Percentiles rank a stretch among this genome's conserved stretches.
Evolutionary conservation across 2,888 invertebrate genomes (phyloP).

Genomic region (Eurytoma adleriae): DNA sequence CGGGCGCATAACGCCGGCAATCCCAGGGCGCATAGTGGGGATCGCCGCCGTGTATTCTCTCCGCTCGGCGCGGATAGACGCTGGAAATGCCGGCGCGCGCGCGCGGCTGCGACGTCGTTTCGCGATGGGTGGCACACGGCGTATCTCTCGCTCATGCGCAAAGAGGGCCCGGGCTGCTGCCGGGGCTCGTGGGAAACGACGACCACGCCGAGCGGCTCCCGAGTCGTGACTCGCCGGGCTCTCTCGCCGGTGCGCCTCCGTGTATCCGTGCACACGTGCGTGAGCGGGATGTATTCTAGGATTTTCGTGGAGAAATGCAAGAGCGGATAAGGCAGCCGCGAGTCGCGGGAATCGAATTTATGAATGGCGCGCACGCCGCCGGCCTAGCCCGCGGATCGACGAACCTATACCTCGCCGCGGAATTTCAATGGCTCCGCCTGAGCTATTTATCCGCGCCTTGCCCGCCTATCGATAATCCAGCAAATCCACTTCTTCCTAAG

Average conservation of each 20-base stretch:
- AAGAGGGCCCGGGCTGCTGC: conserved; percentile 20
- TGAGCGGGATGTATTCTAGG: not conserved
- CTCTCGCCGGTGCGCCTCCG: not conserved
- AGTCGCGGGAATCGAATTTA: conserved; percentile 14
- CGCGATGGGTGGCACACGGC: conserved; percentile 56
- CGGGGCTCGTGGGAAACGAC: conserved; percentile 49
- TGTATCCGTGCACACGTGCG: not conserved
- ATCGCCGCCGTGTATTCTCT: conserved; percentile 4
- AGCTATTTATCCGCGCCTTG: too few species aligned
- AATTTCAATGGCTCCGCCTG: not conserved
- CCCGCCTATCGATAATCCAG: too few species aligned
- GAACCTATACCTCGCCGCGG: not conserved
- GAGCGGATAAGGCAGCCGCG: not conserved
- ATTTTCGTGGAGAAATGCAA: conserved; percentile 28
- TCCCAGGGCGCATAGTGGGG: too few species aligned
- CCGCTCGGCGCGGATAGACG: conserved; percentile 8
- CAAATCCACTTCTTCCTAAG: too few species aligned
- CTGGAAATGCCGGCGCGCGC: not conserved
- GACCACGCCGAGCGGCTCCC: conserved; percentile 19
- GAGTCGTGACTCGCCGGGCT: conserved; percentile 46
- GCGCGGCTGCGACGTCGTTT: conserved; percentile 20
- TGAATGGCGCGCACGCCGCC: not conserved
- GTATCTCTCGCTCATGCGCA: conserved; percentile 13
- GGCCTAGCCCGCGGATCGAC: too few species aligned
- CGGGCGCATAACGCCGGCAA: too few species aligned